Evolutionary conservation across 1,140 invertebrate genomes (phyloP).

Genomic region (Heliconius nattereri): DNA sequence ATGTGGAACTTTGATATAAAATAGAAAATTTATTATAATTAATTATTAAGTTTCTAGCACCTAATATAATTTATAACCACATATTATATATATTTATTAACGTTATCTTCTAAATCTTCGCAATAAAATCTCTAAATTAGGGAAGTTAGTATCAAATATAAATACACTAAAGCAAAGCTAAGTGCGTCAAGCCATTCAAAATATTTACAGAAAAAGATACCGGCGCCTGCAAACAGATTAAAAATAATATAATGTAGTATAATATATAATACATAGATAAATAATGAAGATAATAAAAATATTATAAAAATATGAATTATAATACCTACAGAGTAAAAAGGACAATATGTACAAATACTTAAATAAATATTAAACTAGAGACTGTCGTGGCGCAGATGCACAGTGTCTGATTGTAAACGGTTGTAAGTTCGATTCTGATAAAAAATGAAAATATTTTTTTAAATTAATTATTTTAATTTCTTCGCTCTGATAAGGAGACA

Average conservation of each 20-base stretch:
- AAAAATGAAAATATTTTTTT: too few relatives aligned
- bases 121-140: neutral
- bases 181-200: slow-evolving; percentile 36
- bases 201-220: slow-evolving; percentile 47
- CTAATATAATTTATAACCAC: neutral
- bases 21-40: too few relatives aligned
- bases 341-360: neutral
- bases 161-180: slow-evolving; percentile 19
- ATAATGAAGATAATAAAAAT: slow-evolving; percentile 10
- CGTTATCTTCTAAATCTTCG: neutral
- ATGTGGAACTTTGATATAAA: too few relatives aligned
- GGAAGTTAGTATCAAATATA: neutral
- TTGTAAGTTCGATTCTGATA: too few relatives aligned
- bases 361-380: too few relatives aligned
- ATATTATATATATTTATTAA: neutral
- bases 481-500: too few relatives aligned
- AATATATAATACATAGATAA: slow-evolving; percentile 33
- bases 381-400: too few relatives aligned
- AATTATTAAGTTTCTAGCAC: too few relatives aligned
- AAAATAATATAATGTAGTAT: slow-evolving; percentile 35
- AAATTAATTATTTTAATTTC: too few relatives aligned
- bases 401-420: too few relatives aligned
- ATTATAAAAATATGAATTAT: neutral
- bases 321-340: neutral
- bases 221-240: slow-evolving; percentile 53